Percentiles rank a stretch among this genome's conserved stretches.
Conservation (phyloP, 2,113 vertebrate genomes). For the Paradisaea rubra region DNA sequence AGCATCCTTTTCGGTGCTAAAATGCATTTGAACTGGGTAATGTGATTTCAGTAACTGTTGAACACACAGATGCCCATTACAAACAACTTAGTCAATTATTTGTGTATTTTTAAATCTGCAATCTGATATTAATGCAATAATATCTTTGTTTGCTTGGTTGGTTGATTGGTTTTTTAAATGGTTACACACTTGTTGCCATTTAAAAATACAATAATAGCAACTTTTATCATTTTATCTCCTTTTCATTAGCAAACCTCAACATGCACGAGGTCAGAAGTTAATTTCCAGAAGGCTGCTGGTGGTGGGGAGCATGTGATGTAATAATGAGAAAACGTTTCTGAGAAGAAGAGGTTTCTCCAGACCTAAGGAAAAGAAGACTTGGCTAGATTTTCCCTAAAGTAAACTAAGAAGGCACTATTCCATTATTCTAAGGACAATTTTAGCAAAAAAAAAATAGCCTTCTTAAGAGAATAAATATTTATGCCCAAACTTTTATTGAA, state of each 20-base stretch:
- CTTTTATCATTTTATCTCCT: not conserved
- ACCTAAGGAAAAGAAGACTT: not conserved
- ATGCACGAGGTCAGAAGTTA: not conserved
- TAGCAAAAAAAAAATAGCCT: not conserved
- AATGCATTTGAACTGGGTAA: not conserved
- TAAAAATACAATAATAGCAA: rapidly evolving
- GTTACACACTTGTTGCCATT: rapidly evolving
- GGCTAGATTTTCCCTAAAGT: not conserved
- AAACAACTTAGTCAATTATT: not conserved
- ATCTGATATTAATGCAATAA: not conserved
- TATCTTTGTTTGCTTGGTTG: rapidly evolving
- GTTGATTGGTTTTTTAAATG: not conserved
- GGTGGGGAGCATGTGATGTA: not conserved
- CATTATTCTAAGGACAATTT: not conserved
- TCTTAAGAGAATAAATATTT: not conserved
- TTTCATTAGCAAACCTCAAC: not conserved
- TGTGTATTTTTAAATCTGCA: not conserved
- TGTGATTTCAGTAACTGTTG: not conserved
- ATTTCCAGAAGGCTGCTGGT: not conserved
- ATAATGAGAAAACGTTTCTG: not conserved
- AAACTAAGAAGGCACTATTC: not conserved
- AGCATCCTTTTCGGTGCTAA: not conserved
- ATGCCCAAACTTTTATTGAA: not conserved
- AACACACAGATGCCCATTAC: rapidly evolving
- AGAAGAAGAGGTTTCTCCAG: not conserved